Evolutionary conservation across 2,888 invertebrate species (phyloP).

Genomic region (Agrotis ipsilon): DNA sequence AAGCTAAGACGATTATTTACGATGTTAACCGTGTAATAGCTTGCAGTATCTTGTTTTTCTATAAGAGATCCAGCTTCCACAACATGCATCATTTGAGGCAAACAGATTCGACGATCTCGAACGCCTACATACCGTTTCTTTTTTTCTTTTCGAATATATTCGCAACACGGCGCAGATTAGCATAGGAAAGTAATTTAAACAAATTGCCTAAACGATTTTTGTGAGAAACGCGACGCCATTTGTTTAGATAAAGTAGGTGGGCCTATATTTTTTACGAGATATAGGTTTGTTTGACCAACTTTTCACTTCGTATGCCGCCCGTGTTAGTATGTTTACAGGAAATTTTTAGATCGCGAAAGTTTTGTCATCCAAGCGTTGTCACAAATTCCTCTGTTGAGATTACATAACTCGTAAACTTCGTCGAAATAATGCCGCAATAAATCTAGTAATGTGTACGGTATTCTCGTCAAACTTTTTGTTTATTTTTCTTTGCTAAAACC

Average conservation of each 20-base stretch:
- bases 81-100: constrained; percentile 84
- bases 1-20: constrained; percentile 88
- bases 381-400: constrained; percentile 74
- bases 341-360: constrained; percentile 69
- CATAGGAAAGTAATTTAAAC: constrained; percentile 89
- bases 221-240: constrained; percentile 81
- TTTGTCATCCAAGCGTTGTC: constrained; percentile 69
- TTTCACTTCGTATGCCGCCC: constrained; percentile 63
- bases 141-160: constrained; percentile 81
- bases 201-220: constrained; percentile 88
- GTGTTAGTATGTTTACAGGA: constrained; percentile 67
- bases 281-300: constrained; percentile 70
- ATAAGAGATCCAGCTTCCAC: constrained; percentile 77
- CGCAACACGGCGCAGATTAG: constrained; percentile 84
- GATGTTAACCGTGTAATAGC: constrained; percentile 87
- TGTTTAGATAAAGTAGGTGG: constrained; percentile 78
- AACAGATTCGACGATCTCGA: constrained; percentile 77
- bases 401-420: constrained; percentile 75
- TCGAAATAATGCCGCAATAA: constrained; percentile 76
- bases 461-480: constrained; percentile 77
- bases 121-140: constrained; percentile 75
- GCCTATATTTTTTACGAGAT: constrained; percentile 71
- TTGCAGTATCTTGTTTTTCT: constrained; percentile 85
- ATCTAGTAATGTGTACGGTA: constrained; percentile 74
- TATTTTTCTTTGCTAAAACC: constrained; percentile 74